Base-by-base conservation (phyloP, 2,113 vertebrate genomes). In the Coracopsis vasa region DNA sequence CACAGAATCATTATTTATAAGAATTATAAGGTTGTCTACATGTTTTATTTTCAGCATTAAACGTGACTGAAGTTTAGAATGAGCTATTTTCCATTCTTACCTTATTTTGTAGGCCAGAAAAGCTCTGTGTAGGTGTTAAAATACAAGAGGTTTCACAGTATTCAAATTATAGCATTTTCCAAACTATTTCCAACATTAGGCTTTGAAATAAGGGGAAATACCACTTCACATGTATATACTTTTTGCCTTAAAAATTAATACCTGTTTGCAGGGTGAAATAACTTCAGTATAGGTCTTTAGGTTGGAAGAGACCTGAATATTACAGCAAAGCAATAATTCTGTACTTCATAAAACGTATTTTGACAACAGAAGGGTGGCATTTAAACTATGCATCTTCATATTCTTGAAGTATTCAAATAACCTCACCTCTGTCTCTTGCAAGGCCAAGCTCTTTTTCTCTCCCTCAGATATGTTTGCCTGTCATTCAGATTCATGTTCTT, bases 11-110 rank as follows among this genome's bases (percentile, higher is more conserved):
- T 96, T 92, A 96, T 85, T 96, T 96, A 89, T 91, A 92, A 94
- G 77, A 96, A 92, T 91, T 95, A 80, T 87, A 96, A 95, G 73
- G 44, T 94, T 94, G 80, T 93, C 95, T 56, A 64, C 35, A 18
- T 82, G 61, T 84, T 96, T 97, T 96, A 96, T 93, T 93, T 95
- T 78, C 91, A 81, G 73, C 83, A 89, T 84, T 88, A 95, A 93
- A 94, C 61, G 86, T 65, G 42, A 81, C 61, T 72, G 90, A 94
- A 61, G 69, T 86, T 85, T 86, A 83, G 79, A 93, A 80, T 13
- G 65, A 93, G 72, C 35, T 84, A 12, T 84, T 96, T 94, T 84
- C 83, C 73, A 72, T 72, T 79, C 86, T 61, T 64, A 41, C 35
- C 47, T 88, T 75, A 75, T 90, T 88, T 92, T 84, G 69, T 56